Evolutionary conservation across 2,888 invertebrate species (phyloP).

Genomic region (Lochmaea capreae): DNA sequence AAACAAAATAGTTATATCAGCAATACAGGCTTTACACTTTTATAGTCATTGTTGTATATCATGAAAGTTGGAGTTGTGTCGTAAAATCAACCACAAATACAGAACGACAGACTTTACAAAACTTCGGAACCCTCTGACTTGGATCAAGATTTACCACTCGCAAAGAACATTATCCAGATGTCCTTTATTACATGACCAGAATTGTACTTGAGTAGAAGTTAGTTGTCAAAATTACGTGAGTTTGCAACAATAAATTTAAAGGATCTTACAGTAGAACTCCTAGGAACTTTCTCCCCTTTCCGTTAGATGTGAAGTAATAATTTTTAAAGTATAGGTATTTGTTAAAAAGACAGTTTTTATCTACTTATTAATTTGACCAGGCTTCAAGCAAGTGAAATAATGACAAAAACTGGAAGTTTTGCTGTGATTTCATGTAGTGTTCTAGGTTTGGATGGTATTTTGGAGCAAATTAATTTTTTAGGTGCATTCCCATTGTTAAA

Average conservation of each 20-base stretch:
- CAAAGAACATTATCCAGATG: conserved; percentile 55
- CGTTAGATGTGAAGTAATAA: conserved; percentile 5
- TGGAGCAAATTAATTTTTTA: too few species aligned
- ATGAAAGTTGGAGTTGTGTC: conserved; percentile 33
- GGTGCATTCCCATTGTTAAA: too few species aligned
- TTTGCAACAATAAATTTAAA: conserved; percentile 50
- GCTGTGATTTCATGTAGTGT: too few species aligned
- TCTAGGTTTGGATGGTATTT: too few species aligned
- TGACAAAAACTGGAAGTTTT: too few species aligned
- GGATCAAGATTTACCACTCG: conserved; percentile 53
- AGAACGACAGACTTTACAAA: conserved; percentile 36
- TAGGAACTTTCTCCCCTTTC: conserved; percentile 42
- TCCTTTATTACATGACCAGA: conserved; percentile 54
- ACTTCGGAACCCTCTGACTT: conserved; percentile 36
- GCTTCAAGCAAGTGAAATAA: too few species aligned
- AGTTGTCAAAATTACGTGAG: conserved; percentile 51
- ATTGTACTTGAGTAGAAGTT: conserved; percentile 46
- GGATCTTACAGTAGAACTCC: conserved; percentile 41
- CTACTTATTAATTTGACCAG: too few species aligned
- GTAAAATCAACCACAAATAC: conserved; percentile 40
- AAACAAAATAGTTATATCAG: neutral
- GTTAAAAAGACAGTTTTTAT: neutral
- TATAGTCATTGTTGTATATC: conserved; percentile 25
- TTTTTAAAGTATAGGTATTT: conserved; percentile 9
- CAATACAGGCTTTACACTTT: neutral